Percentiles rank a stretch among this genome's conserved stretches.
Conservation (phyloP, 1,140 invertebrate genomes). For the Orussus abietinus region DNA sequence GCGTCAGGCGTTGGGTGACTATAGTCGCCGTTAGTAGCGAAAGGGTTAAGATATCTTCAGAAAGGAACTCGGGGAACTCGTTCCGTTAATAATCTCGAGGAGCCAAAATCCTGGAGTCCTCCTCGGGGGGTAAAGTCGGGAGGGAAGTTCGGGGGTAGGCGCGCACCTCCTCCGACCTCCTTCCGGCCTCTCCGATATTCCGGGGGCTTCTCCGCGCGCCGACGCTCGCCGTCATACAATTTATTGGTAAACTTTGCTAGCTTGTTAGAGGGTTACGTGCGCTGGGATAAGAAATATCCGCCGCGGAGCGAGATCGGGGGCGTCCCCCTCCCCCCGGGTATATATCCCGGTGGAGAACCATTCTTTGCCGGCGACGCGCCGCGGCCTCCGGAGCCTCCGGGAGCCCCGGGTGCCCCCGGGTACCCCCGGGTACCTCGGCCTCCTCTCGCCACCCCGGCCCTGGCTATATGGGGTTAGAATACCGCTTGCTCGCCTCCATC, state of each 20-base stretch:
- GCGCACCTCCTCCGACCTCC: too few relatives aligned
- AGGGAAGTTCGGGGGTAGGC: too few relatives aligned
- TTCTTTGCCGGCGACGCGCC: neutral
- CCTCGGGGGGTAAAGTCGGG: too few relatives aligned
- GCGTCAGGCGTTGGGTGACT: too few relatives aligned
- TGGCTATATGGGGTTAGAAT: neutral
- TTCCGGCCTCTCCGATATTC: too few relatives aligned
- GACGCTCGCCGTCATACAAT: conserved; percentile 44
- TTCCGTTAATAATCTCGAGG: too few relatives aligned
- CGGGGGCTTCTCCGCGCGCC: conserved; percentile 2
- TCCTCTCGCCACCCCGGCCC: conserved; percentile 3
- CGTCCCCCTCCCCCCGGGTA: conserved; percentile 6
- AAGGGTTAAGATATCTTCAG: too few relatives aligned
- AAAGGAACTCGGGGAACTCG: too few relatives aligned
- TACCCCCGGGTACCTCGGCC: neutral
- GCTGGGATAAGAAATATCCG: conserved; percentile 50
- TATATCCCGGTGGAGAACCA: too few relatives aligned
- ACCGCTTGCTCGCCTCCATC: conserved; percentile 13
- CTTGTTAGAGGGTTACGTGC: conserved; percentile 53
- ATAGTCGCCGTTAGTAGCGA: too few relatives aligned
- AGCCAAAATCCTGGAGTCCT: too few relatives aligned
- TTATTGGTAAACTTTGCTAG: conserved; percentile 54
- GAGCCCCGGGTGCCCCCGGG: conserved; percentile 16
- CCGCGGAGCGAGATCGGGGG: conserved; percentile 16
- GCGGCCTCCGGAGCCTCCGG: conserved; percentile 13